Evolutionary conservation across 2,888 invertebrate species (phyloP), one percentile per base, ranked within the genome.

Genomic region (Philhelius pedissequus): DNA sequence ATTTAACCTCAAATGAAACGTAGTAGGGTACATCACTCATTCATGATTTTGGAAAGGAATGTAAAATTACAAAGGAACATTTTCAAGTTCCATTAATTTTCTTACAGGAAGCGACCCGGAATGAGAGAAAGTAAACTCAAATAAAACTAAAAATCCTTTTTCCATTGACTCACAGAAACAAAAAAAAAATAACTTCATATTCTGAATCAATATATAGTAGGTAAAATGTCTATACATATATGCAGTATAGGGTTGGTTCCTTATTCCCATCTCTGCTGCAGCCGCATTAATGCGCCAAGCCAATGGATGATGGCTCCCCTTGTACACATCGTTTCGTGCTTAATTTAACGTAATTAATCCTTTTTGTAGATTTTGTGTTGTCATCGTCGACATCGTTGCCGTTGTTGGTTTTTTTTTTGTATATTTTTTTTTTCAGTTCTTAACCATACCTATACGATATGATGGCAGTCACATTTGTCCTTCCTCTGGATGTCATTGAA

Each of bases 261-360:
- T 43, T 75, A 82, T 77, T 75, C 83, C 79, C 79, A 79, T 71
- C 69, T 60, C 79, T 79, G 48, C 74, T 69, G 69, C 78, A 78
- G 62, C 75, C 70, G 83, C 83, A 84, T 79, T 84, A 84, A 84
- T 84, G 75, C 83, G 79, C 70, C 79, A 84, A 75, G 75, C 79
- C 79, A 84, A 75, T 79, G 83, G 75, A 66, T 70, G 75, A 56
- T 35, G 32, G 69, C 70, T 78, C 79, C 83, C 79, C 78, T 75
- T 84, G 83, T 54, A 78, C 82, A 87, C 84, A 84, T 84, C 81
- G 79, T 81, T 87, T 86, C 87, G 86, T 87, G 86, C 86, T 86
- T 87, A 87, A 87, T 87, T 87, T 83, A 86, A 86, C 82, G 87
- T 87, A 84, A 87, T 87, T 87, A 87, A 87, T 87, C 81, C 80